Percentiles rank a stretch among this genome's conserved stretches.
These are phyloP conservation scores for Microtus agrestis DNA, from an alignment of 2,797 vertebrate species.

Conservation along the genomic window DNA sequence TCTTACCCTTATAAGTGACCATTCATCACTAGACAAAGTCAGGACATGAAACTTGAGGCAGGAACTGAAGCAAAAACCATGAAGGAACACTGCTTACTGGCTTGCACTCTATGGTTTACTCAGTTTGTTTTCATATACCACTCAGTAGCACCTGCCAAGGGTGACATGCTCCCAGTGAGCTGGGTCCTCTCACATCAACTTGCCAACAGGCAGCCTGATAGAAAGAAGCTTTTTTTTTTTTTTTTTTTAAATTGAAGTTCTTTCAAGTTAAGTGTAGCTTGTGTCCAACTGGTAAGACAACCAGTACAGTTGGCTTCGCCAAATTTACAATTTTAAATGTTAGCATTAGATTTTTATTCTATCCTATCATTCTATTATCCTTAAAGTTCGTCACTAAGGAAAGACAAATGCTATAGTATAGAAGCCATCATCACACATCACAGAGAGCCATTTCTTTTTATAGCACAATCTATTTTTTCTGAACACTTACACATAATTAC, in stretches of 20 bases:
- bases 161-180: not conserved
- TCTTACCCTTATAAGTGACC: not conserved
- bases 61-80: not conserved
- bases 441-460: conserved; percentile 15
- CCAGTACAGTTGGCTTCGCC: conserved; percentile 16
- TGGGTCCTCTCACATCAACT: not conserved
- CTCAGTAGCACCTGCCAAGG: not conserved
- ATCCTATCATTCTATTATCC: not conserved
- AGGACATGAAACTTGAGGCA: not conserved
- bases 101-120: not conserved
- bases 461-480: conserved; percentile 13
- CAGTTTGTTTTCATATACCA: not conserved
- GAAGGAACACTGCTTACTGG: not conserved
- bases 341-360: conserved; percentile 21
- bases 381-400: conserved; percentile 39
- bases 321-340: conserved; percentile 49
- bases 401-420: conserved; percentile 32
- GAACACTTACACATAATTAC: not conserved
- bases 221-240: not conserved
- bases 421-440: not conserved
- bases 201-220: not conserved
- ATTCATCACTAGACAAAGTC: not conserved
- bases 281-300: not conserved
- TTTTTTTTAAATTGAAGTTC: not conserved
- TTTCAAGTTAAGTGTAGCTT: not conserved